phyloP scores from a whole-genome alignment of 1,140 invertebrate genomes.

The Parapsyche elsis region DNA sequence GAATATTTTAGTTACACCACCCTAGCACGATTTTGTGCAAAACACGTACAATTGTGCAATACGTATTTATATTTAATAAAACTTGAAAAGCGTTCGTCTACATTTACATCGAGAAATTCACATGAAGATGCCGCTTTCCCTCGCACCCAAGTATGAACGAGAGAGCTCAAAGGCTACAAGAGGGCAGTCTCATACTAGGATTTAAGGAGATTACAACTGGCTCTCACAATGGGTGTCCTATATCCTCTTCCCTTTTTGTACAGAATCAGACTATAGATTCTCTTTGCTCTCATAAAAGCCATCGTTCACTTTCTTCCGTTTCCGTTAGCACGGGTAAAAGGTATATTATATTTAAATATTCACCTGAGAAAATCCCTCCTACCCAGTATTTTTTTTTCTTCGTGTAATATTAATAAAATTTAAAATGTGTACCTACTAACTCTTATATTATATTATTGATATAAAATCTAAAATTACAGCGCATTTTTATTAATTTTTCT shows the following conservation, averaged over 20 bases:
- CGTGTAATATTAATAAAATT: too few relatives aligned
- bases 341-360: slow-evolving; percentile 24
- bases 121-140: slow-evolving; percentile 34
- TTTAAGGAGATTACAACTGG: slow-evolving; percentile 54
- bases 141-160: slow-evolving; percentile 20
- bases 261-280: slow-evolving; percentile 41
- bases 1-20: too few relatives aligned
- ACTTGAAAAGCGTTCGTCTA: neutral
- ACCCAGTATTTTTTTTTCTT: too few relatives aligned
- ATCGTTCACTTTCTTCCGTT: slow-evolving; percentile 40
- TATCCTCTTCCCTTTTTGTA: slow-evolving; percentile 44
- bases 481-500: too few relatives aligned
- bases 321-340: neutral
- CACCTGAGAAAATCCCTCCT: neutral
- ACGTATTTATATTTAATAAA: neutral
- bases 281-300: slow-evolving; percentile 29
- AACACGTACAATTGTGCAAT: neutral
- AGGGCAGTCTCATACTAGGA: slow-evolving; percentile 48
- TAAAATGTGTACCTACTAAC: too few relatives aligned
- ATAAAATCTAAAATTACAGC: too few relatives aligned
- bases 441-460: too few relatives aligned
- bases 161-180: slow-evolving; percentile 45
- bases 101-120: neutral
- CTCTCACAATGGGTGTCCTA: slow-evolving; percentile 46
- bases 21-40: too few relatives aligned